Conservation (phyloP, 2,888 invertebrate species). For the Boloria selene region DNA sequence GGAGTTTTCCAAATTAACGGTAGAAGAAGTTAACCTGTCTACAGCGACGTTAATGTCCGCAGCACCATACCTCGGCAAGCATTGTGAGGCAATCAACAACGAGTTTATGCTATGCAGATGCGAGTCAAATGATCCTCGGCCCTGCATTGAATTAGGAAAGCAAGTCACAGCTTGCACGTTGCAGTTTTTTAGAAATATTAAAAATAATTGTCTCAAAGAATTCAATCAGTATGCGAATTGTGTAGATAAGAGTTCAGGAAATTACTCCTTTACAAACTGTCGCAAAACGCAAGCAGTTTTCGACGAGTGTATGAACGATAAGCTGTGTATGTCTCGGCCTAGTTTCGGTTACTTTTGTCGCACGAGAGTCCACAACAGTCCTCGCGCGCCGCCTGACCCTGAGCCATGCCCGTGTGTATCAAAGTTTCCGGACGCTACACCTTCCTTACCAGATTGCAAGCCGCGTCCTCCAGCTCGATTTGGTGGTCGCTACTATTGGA, state of each 20-base stretch:
- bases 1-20: slow-evolving; percentile 89
- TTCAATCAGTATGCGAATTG: slow-evolving; percentile 89
- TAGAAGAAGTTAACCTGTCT: slow-evolving; percentile 90
- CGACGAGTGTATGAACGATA: slow-evolving; percentile 91
- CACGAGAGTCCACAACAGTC: slow-evolving; percentile 83
- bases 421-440: slow-evolving; percentile 85
- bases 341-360: slow-evolving; percentile 91
- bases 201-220: slow-evolving; percentile 89
- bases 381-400: slow-evolving; percentile 81
- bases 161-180: slow-evolving; percentile 93
- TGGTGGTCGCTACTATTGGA: slow-evolving; percentile 82
- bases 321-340: slow-evolving; percentile 88
- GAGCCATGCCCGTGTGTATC: slow-evolving; percentile 77
- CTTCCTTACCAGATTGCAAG: slow-evolving; percentile 84
- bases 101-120: slow-evolving; percentile 95
- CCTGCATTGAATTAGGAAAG: slow-evolving; percentile 93
- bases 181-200: slow-evolving; percentile 91
- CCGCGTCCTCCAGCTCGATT: slow-evolving; percentile 84
- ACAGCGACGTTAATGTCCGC: slow-evolving; percentile 92
- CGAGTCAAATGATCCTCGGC: slow-evolving; percentile 91
- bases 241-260: slow-evolving; percentile 89
- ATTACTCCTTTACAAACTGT: slow-evolving; percentile 85
- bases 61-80: slow-evolving; percentile 93
- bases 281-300: slow-evolving; percentile 91
- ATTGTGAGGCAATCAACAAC: slow-evolving; percentile 94